phyloP scores from a whole-genome alignment of 2,797 vertebrate species.

The Leptatherina wallacei region DNA sequence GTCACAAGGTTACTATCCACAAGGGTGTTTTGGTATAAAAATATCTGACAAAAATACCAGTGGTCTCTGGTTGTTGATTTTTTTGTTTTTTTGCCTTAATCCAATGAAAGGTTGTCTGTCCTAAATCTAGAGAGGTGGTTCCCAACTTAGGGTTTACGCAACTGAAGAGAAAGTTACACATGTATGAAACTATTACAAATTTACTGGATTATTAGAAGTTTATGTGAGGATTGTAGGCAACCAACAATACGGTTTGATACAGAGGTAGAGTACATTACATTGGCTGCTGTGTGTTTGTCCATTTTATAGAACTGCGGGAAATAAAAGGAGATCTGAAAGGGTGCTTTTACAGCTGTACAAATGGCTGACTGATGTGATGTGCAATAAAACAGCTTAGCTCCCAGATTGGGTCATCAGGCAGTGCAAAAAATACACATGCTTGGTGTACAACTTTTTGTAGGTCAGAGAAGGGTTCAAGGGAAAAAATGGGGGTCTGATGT shows the following conservation, averaged over 20 bases:
- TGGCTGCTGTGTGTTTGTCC: not conserved
- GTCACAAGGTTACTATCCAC: conserved; percentile 5
- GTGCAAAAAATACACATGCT: not conserved
- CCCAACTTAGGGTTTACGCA: not conserved
- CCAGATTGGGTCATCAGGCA: not conserved
- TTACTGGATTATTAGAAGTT: not conserved
- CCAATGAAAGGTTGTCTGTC: not conserved
- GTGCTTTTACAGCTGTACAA: not conserved
- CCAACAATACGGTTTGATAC: not conserved
- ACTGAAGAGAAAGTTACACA: not conserved
- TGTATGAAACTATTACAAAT: not conserved
- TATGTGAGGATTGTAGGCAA: not conserved
- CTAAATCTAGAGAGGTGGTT: not conserved
- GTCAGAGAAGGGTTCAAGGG: not conserved
- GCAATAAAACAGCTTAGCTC: not conserved
- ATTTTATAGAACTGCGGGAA: not conserved
- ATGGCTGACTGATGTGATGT: not conserved
- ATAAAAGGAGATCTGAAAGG: not conserved
- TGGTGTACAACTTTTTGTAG: not conserved
- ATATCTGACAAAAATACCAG: not conserved
- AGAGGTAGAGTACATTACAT: not conserved
- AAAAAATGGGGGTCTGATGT: not conserved
- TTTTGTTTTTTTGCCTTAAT: not conserved
- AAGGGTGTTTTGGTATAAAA: not conserved
- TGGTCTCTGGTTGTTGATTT: not conserved